Percentiles rank a stretch among this genome's conserved stretches.
These are phyloP conservation scores for Notothenia rossii DNA, from an alignment of 2,113 vertebrate species.

Conservation along the genomic window DNA sequence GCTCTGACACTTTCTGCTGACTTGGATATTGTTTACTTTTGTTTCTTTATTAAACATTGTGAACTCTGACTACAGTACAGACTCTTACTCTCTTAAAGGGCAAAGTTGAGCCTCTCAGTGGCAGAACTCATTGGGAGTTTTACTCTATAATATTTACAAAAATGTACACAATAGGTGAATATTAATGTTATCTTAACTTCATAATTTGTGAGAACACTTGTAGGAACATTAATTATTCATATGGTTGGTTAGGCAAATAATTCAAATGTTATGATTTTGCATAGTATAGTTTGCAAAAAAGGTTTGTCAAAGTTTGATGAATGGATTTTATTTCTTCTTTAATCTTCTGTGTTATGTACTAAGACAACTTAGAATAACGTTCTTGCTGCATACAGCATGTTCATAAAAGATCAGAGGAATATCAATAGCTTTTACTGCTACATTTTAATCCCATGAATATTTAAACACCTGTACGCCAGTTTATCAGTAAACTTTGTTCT, in stretches of 20 bases:
- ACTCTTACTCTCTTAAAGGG: no score
- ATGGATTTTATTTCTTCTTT: not conserved
- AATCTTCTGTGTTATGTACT: not conserved
- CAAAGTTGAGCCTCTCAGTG: no score
- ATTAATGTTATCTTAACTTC: not conserved
- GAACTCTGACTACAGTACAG: no score
- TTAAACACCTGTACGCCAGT: not conserved
- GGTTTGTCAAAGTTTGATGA: not conserved
- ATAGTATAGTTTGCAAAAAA: not conserved
- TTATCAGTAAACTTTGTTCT: not conserved
- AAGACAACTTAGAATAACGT: not conserved
- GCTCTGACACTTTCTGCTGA: no score
- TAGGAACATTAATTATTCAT: slow-evolving; percentile 11
- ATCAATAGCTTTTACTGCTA: not conserved
- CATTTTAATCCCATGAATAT: slow-evolving; percentile 14
- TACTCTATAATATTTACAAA: not conserved
- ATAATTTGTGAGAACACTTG: not conserved
- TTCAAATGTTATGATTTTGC: slow-evolving; percentile 3
- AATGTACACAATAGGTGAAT: not conserved
- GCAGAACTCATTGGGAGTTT: no score
- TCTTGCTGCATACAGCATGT: not conserved
- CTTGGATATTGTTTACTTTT: no score
- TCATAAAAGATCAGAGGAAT: not conserved
- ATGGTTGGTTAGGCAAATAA: not conserved
- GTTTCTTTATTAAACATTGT: no score